These are phyloP conservation scores for Thysanoteuthis rhombus DNA, from an alignment of 2,888 invertebrate genomes.

Conservation along the genomic window DNA sequence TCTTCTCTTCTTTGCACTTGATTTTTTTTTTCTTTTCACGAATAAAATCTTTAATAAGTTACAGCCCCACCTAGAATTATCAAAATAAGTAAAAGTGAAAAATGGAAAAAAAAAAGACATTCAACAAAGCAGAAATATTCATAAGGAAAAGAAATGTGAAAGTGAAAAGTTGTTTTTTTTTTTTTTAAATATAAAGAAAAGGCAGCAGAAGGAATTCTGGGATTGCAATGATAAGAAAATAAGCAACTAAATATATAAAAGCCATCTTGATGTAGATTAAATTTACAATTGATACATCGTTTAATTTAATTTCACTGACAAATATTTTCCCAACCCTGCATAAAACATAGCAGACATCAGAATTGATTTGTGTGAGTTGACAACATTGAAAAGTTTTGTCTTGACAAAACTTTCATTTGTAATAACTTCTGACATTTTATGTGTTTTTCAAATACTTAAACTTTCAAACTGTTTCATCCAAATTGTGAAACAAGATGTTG, in stretches of 20 bases:
- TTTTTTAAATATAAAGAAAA: neutral
- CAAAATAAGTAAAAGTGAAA: neutral
- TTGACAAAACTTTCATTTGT: slow-evolving; percentile 1
- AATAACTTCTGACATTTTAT: neutral
- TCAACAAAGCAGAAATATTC: neutral
- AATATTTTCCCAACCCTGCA: neutral
- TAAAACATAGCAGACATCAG: neutral
- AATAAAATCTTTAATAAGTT: neutral
- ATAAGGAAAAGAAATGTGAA: neutral
- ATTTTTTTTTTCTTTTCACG: neutral
- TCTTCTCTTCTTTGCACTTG: neutral
- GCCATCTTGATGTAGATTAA: slow-evolving; percentile 12
- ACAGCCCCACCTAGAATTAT: neutral
- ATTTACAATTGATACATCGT: neutral
- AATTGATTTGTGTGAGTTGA: neutral
- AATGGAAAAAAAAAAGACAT: neutral
- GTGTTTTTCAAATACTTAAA: neutral
- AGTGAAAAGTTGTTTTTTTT: neutral
- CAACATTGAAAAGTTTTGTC: slow-evolving; percentile 12
- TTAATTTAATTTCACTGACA: neutral
- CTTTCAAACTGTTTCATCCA: neutral
- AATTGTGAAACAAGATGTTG: neutral
- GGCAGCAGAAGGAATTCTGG: neutral
- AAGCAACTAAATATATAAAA: neutral
- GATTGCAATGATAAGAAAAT: neutral